Percentiles rank a stretch among this genome's conserved stretches.
phyloP scores from a whole-genome alignment of 1,140 invertebrate species.

The Dreissena polymorpha region DNA sequence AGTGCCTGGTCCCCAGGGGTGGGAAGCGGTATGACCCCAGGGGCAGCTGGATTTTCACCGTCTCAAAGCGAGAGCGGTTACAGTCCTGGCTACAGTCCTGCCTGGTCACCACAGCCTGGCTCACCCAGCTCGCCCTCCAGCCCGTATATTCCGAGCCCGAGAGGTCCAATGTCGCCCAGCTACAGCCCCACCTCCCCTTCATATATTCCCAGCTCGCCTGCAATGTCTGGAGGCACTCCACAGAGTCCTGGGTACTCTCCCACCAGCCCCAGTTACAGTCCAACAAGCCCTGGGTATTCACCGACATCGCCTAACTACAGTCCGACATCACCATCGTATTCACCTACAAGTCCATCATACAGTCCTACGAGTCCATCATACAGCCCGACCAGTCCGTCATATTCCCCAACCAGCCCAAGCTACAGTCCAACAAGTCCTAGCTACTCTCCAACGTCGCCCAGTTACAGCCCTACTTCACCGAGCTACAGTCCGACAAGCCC shows the following conservation, averaged over 20 bases:
- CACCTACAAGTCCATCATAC: slow-evolving; percentile 87
- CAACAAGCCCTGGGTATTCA: slow-evolving; percentile 87
- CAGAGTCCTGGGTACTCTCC: slow-evolving; percentile 79
- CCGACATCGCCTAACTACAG: slow-evolving; percentile 86
- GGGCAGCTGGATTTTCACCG: slow-evolving; percentile 97
- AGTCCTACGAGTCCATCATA: slow-evolving; percentile 81
- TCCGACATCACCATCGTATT: slow-evolving; percentile 87
- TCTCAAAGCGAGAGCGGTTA: slow-evolving; percentile 77
- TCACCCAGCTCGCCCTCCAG: slow-evolving; percentile 81
- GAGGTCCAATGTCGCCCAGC: slow-evolving; percentile 85
- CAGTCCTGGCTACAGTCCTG: slow-evolving; percentile 86
- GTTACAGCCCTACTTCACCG: too few species aligned
- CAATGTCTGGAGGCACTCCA: slow-evolving; percentile 81
- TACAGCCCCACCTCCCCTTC: slow-evolving; percentile 86
- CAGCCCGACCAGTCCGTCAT: slow-evolving; percentile 86
- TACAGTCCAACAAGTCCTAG: slow-evolving; percentile 84
- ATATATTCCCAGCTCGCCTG: slow-evolving; percentile 75
- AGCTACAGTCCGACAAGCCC: too few species aligned
- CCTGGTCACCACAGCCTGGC: slow-evolving; percentile 79
- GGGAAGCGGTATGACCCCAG: slow-evolving; percentile 97
- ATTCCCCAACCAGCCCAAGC: slow-evolving; percentile 84
- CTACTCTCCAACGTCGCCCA: slow-evolving; percentile 86
- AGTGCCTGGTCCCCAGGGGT: slow-evolving; percentile 91
- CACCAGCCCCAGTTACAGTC: slow-evolving; percentile 87
- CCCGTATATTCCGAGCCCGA: slow-evolving; percentile 85